Conservation (phyloP, 2,113 vertebrate species). For the Bucco capensis region DNA sequence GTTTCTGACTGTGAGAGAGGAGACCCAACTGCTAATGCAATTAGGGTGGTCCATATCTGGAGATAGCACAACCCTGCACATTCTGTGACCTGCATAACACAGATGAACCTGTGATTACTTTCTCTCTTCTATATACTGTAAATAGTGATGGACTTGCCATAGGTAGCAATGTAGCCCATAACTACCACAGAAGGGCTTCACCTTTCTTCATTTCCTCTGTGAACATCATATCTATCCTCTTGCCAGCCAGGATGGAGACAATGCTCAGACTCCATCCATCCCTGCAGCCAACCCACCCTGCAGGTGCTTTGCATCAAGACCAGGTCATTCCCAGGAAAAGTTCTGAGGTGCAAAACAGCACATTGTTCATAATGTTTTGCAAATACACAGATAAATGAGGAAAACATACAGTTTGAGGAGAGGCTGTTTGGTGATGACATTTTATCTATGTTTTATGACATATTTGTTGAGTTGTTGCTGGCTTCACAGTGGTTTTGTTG, state of each 20-base stretch:
- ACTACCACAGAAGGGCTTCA: neutral
- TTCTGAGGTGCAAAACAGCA: neutral
- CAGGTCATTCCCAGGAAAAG: neutral
- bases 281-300: neutral
- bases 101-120: neutral
- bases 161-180: accelerated
- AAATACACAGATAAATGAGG: neutral
- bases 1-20: neutral
- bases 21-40: neutral
- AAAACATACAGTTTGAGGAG: neutral
- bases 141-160: neutral
- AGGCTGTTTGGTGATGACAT: neutral
- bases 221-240: neutral
- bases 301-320: neutral
- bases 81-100: neutral
- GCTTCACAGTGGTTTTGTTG: neutral
- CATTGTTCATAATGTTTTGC: slow-evolving; percentile 14
- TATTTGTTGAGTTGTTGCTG: neutral
- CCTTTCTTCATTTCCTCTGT: neutral
- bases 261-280: neutral
- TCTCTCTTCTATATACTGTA: neutral
- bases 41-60: neutral
- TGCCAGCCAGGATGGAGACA: neutral
- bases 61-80: neutral
- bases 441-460: neutral